Percentiles rank a stretch among this genome's conserved stretches.
Evolutionary conservation across 2,888 invertebrate species (phyloP).

Genomic region (Spisula solida): DNA sequence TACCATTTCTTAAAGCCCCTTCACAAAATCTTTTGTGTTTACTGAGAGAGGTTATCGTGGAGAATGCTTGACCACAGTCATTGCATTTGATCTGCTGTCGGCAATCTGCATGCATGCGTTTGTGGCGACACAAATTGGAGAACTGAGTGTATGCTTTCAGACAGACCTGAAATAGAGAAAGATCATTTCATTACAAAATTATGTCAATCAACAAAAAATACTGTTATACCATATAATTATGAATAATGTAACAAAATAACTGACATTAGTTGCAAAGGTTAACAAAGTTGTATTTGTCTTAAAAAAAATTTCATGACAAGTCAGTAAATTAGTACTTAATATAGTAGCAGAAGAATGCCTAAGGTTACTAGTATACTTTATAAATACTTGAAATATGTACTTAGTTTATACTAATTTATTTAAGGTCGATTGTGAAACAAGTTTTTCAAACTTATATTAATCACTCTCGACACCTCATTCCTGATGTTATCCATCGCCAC

Average conservation of each 20-base stretch:
- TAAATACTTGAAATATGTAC: no score
- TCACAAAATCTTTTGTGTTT: slow-evolving; percentile 99
- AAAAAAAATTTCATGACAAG: no score
- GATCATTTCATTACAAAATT: neutral
- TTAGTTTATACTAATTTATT: no score
- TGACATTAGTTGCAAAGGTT: no score
- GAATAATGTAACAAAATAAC: neutral
- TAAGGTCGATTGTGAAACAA: no score
- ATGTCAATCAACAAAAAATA: neutral
- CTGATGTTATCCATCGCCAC: no score
- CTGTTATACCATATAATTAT: neutral
- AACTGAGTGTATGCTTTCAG: slow-evolving; percentile 99
- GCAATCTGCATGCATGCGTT: slow-evolving; percentile 99
- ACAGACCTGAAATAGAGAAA: slow-evolving; percentile 89
- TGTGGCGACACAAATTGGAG: slow-evolving; percentile 99
- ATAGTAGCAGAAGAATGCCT: no score
- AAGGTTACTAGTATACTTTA: no score
- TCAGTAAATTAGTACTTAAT: no score
- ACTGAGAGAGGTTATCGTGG: slow-evolving; percentile 95
- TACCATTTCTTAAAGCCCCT: slow-evolving; percentile 88
- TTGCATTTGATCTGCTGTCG: slow-evolving; percentile 96
- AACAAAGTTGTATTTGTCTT: no score
- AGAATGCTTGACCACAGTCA: slow-evolving; percentile 97
- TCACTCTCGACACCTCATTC: no score
- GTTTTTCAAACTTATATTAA: no score